Evolutionary conservation across 2,888 invertebrate genomes (phyloP), one percentile per base, ranked within the genome.

Genomic region (Oligia latruncula): DNA sequence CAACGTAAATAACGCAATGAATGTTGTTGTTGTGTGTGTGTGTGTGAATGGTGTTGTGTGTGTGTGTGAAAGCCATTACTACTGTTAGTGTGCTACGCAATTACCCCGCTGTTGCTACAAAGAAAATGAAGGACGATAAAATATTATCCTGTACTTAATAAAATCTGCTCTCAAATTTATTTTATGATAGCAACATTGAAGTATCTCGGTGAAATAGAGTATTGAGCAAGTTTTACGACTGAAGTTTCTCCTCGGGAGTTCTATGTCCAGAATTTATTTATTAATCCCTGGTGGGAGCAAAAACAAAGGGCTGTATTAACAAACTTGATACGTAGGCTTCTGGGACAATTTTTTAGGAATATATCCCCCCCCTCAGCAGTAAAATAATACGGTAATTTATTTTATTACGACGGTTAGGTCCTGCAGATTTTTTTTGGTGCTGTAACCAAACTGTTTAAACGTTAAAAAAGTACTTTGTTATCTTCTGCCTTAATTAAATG

Each of bases 201-300:
- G 78, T 71, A 78, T 77, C 77, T 52, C 55, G 20, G 58, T 52
- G 58, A 60, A 87, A 70, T 74, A 71, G 76, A 87, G 84, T 87
- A 85, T 85, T 80, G 81, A 87, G 71, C 85, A 84, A 87, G 82
- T 77, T 77, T 88, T 82, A 83, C 65, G 81, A 80, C 20, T 73
- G 65, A 77, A 74, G 49, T 81, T 87, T 77, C 85, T 68, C 87
- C 85, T 74, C 88, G 43, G 83, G 86, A 78, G 86, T 74, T 86
- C 83, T 82, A 85, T 75, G 78, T 88, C 78, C 80, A 88, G 77
- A 66, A 74, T 87, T 73, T 87, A 86, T 83, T 83, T 82, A 78
- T 86, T 83, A 80, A 74, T 79, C 75, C 52, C 64, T 17, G 1
- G 64, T n/a, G 70, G 29, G 35, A 35, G 43, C 20, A 78, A 73